phyloP scores from a whole-genome alignment of 1,140 invertebrate genomes.

The Neodiprion lecontei region DNA sequence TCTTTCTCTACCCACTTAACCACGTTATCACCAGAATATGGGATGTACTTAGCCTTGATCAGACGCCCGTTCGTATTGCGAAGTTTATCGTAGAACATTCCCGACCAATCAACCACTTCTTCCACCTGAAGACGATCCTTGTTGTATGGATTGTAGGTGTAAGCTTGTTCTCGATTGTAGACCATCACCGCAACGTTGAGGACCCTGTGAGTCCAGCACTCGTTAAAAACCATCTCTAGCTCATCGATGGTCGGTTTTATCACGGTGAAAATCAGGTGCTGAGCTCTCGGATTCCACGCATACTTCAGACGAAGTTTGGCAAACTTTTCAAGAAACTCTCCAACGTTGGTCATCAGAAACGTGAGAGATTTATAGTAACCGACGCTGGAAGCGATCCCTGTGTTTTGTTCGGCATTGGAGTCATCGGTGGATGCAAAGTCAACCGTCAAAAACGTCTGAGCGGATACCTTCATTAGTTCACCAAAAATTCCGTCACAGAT shows the following conservation, averaged over 20 bases:
- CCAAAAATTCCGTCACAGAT: neutral
- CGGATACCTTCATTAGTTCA: neutral
- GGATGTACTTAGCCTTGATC: neutral
- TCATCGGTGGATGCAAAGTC: neutral
- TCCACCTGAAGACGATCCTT: neutral
- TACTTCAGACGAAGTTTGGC: neutral
- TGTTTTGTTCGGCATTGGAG: neutral
- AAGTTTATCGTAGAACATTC: neutral
- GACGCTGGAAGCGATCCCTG: neutral
- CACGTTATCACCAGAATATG: neutral
- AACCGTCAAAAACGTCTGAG: neutral
- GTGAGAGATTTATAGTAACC: neutral
- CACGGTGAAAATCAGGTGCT: neutral
- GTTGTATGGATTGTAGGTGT: constrained; percentile 10
- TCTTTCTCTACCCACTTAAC: neutral
- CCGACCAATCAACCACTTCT: neutral
- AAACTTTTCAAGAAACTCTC: neutral
- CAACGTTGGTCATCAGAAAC: neutral
- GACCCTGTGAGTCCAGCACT: neutral
- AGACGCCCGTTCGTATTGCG: neutral
- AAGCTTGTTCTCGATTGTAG: neutral
- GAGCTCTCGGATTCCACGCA: constrained; percentile 2
- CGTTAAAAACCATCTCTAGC: neutral
- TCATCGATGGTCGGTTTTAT: neutral
- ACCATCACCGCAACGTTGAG: constrained; percentile 4